Evolutionary conservation across 2,888 invertebrate species (phyloP).

Genomic region (Eumerus sabulonum): DNA sequence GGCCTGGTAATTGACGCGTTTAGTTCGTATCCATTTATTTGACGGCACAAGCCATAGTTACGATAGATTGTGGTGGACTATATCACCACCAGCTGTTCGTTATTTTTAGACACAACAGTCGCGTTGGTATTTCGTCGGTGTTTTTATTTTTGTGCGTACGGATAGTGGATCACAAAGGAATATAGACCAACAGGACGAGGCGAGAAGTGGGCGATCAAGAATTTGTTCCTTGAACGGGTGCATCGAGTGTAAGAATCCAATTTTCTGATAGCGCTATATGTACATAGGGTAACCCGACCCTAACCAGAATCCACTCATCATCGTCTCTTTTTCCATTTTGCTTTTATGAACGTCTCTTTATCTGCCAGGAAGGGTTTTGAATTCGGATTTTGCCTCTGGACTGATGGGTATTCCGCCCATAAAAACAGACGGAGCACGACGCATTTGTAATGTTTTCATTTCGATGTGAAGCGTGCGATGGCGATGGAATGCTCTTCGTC

Average conservation of each 20-base stretch:
- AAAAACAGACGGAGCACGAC: too few species aligned
- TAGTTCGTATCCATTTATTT: too few species aligned
- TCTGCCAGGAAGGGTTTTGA: not conserved
- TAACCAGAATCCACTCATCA: conserved; percentile 3
- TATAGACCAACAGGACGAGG: not conserved
- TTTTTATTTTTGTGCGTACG: conserved; percentile 4
- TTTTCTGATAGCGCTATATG: conserved; percentile 45
- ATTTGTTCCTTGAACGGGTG: conserved; percentile 38
- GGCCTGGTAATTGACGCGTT: too few species aligned
- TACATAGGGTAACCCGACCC: too few species aligned
- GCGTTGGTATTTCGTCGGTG: not conserved
- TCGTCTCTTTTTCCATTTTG: conserved; percentile 33
- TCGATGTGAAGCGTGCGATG: too few species aligned
- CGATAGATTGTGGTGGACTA: too few species aligned
- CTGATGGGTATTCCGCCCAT: too few species aligned
- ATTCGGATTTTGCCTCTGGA: too few species aligned
- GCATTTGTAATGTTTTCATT: not conserved
- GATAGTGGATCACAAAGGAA: not conserved
- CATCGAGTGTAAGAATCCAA: conserved; percentile 52
- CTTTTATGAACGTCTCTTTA: conserved; percentile 17
- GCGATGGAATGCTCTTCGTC: too few species aligned
- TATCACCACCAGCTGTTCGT: not conserved
- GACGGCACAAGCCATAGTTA: too few species aligned
- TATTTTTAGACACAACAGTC: not conserved
- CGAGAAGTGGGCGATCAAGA: conserved; percentile 1